These are phyloP conservation scores for Poecilia gillii DNA, from an alignment of 2,797 vertebrate species.

Conservation along the genomic window DNA sequence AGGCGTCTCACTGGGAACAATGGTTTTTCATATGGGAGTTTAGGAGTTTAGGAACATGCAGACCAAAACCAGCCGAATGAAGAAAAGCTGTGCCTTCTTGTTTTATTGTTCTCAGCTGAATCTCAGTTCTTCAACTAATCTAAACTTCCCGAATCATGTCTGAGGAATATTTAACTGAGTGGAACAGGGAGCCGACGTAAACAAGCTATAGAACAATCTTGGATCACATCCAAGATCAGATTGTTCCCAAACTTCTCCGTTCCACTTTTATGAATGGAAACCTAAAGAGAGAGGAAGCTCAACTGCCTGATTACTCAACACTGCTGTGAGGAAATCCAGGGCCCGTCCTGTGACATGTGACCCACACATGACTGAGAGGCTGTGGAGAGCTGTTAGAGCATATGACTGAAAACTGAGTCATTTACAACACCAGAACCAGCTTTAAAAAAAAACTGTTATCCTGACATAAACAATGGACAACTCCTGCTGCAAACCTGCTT, in stretches of 20 bases:
- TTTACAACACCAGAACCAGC: slow-evolving; percentile 7
- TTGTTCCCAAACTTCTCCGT: not conserved
- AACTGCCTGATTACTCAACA: slow-evolving; percentile 50
- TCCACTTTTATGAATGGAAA: slow-evolving; percentile 11
- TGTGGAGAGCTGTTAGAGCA: slow-evolving; percentile 35
- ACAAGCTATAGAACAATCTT: not conserved
- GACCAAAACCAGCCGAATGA: not conserved
- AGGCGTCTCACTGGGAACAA: slow-evolving; percentile 48
- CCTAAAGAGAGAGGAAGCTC: slow-evolving; percentile 9
- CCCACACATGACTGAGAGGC: slow-evolving; percentile 88
- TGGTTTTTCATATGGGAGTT: slow-evolving; percentile 4
- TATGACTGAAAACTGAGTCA: slow-evolving; percentile 45
- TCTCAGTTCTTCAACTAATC: too few relatives aligned
- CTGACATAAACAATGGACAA: not conserved
- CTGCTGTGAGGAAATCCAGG: slow-evolving; percentile 84
- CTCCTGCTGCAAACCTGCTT: not conserved
- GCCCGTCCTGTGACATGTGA: slow-evolving; percentile 86
- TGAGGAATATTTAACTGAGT: not conserved
- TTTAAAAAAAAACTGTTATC: not conserved
- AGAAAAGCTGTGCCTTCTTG: not conserved
- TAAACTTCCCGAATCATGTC: not conserved
- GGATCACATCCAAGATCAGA: not conserved
- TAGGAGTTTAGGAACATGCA: not conserved
- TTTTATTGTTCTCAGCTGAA: not conserved
- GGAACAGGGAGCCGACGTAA: not conserved